These are phyloP conservation scores for Lepetodrilus schrolli DNA, from an alignment of 2,888 invertebrate species.

Conservation along the genomic window DNA sequence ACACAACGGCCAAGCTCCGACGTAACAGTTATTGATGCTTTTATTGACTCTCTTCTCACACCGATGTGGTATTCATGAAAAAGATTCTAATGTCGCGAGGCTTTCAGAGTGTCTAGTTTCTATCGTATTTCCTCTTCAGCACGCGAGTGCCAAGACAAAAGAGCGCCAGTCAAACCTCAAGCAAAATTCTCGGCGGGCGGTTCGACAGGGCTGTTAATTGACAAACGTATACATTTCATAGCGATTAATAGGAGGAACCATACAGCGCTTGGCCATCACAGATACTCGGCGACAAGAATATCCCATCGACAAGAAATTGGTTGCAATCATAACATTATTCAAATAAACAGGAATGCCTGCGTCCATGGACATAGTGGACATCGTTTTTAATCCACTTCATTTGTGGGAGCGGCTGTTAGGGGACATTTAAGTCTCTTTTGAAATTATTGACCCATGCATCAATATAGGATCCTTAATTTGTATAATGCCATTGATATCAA, in stretches of 20 bases:
- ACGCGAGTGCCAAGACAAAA: conserved; percentile 37
- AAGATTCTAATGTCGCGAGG: conserved; percentile 24
- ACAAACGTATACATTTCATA: conserved; percentile 41
- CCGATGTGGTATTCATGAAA: conserved; percentile 13
- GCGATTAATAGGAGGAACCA: conserved; percentile 31
- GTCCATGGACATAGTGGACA: background rate
- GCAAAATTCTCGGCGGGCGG: conserved; percentile 36
- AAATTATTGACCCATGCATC: background rate
- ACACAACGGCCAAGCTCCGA: background rate
- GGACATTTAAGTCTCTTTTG: background rate
- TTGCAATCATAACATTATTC: background rate
- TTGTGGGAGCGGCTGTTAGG: background rate
- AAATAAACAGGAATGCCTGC: background rate
- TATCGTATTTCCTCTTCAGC: conserved; percentile 35
- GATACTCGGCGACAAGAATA: background rate
- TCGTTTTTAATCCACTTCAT: background rate
- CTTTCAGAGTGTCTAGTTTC: conserved; percentile 33
- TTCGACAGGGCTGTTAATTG: conserved; percentile 39
- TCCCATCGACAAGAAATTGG: background rate
- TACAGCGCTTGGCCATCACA: background rate
- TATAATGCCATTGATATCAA: background rate
- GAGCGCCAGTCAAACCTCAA: conserved; percentile 34
- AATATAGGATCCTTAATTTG: background rate
- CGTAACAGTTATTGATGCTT: conserved; percentile 25
- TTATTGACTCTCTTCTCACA: conserved; percentile 13